Evolutionary conservation across 2,797 vertebrate species (phyloP).

Genomic region (Uromys caudimaculatus): DNA sequence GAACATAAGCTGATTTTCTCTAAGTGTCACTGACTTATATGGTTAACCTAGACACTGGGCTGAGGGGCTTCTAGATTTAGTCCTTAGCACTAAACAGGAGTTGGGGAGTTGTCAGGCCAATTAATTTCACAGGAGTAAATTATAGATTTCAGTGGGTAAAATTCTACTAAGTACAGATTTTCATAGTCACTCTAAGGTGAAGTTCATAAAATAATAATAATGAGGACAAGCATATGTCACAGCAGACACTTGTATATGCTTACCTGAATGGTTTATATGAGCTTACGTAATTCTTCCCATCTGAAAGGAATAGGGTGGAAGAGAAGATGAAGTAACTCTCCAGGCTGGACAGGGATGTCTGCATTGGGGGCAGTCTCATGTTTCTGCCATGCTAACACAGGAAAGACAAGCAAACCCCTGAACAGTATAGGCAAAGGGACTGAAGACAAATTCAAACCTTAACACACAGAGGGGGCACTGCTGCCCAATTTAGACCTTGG

Average conservation of each 20-base stretch:
- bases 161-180: not conserved
- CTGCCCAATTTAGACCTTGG: not conserved
- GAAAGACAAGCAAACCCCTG: not conserved
- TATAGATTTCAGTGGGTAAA: not conserved
- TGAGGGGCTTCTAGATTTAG: not conserved
- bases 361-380: not conserved
- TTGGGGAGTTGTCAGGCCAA: not conserved
- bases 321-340: not conserved
- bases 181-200: not conserved
- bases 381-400: not conserved
- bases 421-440: not conserved
- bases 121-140: constrained; percentile 16
- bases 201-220: not conserved
- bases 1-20: not conserved
- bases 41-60: not conserved
- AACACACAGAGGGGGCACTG: not conserved
- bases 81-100: not conserved
- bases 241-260: not conserved
- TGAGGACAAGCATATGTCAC: not conserved
- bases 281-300: not conserved
- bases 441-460: not conserved
- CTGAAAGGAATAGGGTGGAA: not conserved
- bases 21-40: not conserved
- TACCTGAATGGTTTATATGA: not conserved
- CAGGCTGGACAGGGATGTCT: not conserved